These are phyloP conservation scores for Coelinius sp. DNA, from an alignment of 2,888 invertebrate species.

Conservation along the genomic window DNA sequence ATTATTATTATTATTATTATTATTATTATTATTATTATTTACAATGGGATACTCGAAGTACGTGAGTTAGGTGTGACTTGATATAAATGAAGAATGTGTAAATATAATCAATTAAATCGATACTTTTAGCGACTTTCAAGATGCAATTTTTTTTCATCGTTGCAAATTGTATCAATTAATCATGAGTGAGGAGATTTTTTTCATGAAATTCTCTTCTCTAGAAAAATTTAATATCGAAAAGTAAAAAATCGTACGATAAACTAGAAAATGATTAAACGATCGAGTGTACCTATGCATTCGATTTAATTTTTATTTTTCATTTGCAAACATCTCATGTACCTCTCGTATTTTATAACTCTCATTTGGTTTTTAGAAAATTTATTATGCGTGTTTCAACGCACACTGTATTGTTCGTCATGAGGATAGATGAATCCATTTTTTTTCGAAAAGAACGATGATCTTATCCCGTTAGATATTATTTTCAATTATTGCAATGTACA, in stretches of 20 bases:
- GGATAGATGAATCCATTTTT: neutral
- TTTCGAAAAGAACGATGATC: neutral
- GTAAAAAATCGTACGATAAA: neutral
- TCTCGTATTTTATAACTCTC: neutral
- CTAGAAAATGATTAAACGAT: neutral
- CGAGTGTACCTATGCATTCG: neutral
- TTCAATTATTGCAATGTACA: constrained; percentile 46
- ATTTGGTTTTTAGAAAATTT: neutral
- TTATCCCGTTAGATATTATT: constrained; percentile 42
- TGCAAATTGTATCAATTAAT: neutral
- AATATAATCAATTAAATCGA: constrained; percentile 12
- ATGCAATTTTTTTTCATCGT: neutral
- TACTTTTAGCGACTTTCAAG: constrained; percentile 6
- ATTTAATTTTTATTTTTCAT: neutral
- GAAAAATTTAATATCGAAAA: neutral
- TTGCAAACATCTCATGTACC: neutral
- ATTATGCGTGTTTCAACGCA: neutral
- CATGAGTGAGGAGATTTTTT: neutral
- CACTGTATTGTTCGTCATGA: neutral
- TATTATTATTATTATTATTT: neutral
- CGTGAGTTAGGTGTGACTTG: constrained; percentile 14
- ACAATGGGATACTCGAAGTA: constrained; percentile 15
- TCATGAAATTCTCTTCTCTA: neutral
- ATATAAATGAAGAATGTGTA: constrained; percentile 18
- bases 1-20: too few species aligned